Base-by-base conservation (phyloP, 2,888 invertebrate genomes). In the Campoletis raptor region DNA sequence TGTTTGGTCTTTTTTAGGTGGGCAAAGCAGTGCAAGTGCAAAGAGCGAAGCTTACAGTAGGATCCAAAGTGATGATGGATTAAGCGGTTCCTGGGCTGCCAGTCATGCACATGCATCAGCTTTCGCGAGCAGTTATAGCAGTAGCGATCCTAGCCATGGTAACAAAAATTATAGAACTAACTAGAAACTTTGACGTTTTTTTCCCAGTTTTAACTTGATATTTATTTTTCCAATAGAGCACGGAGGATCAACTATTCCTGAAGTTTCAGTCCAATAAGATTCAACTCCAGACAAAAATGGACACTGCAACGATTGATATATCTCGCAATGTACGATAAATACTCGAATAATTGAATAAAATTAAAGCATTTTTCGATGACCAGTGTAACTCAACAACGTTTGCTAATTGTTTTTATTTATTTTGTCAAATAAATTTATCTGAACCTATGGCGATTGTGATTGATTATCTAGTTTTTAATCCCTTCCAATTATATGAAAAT, bases 71-170 rank as follows among this genome's bases (percentile, higher is more conserved):
- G n/a, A 18, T 5, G 54, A 48, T 36, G 86, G 73, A 45, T 66
- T 76, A 42, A 76, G 83, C 18, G 40, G 72, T 30, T 54, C 79
- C 36, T 86, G 86, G 86, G 36, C 86, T n/a, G 80, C 86, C 6
- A 83, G 83, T 10, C 83, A 70, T 42, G 85, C 85, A 24, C 73
- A 69, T 48, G 86, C 86, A 12, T 86, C 86, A 12, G 86, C 86
- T 30, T 77, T 24, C 42, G 81, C 86, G 15, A 86, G 72, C 72
- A 83, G 86, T 54, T 21, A 54, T 18, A 86, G 76, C 80, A 83
- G 83, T 69, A 69, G 69, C 64, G 64, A 36, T 30, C 67, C 76
- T 12, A 30, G 72, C 30, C 64, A 83, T 1, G 77, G 81, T 83
- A 77, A 77, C 40, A 24, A 18, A 21, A 2, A 37, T 21, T 21